A percentile compares a stretch with the other conserved stretches of the same genome.
Evolutionary conservation across 2,113 vertebrate genomes (phyloP).

Genomic region (Elgaria multicarinata): DNA sequence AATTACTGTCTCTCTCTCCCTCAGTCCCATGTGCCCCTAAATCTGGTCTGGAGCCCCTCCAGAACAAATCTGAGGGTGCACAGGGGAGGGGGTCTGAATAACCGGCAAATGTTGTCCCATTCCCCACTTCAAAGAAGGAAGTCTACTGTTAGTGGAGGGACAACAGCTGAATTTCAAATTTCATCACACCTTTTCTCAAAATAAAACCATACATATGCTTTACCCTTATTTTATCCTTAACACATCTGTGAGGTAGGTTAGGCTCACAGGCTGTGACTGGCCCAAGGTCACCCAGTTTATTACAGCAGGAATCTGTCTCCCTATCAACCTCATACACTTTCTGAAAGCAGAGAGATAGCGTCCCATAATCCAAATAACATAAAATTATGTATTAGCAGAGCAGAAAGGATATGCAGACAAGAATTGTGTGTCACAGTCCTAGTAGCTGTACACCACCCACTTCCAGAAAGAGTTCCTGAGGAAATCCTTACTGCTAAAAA

Average conservation of each 20-base stretch:
- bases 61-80: too few species aligned
- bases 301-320: slow-evolving; percentile 41
- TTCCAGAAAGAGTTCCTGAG: slow-evolving; percentile 55
- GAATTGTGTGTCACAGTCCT: slow-evolving; percentile 20
- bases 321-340: slow-evolving; percentile 12
- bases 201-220: background rate
- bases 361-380: background rate
- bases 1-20: too few species aligned
- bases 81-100: too few species aligned
- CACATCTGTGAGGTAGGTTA: background rate
- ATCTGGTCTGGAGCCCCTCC: too few species aligned
- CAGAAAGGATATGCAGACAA: background rate
- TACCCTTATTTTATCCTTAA: background rate
- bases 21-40: too few species aligned
- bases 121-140: too few species aligned
- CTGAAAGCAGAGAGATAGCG: slow-evolving; percentile 40
- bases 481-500: slow-evolving; percentile 59
- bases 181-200: background rate
- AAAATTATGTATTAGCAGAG: background rate
- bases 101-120: too few species aligned
- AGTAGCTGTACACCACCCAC: slow-evolving; percentile 16
- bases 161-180: too few species aligned
- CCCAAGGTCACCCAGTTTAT: slow-evolving; percentile 9
- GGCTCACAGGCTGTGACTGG: too few species aligned
- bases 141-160: too few species aligned